Percentiles rank a stretch among this genome's conserved stretches.
These are phyloP conservation scores for Hippolais icterina DNA, from an alignment of 2,113 vertebrate genomes.

Conservation along the genomic window DNA sequence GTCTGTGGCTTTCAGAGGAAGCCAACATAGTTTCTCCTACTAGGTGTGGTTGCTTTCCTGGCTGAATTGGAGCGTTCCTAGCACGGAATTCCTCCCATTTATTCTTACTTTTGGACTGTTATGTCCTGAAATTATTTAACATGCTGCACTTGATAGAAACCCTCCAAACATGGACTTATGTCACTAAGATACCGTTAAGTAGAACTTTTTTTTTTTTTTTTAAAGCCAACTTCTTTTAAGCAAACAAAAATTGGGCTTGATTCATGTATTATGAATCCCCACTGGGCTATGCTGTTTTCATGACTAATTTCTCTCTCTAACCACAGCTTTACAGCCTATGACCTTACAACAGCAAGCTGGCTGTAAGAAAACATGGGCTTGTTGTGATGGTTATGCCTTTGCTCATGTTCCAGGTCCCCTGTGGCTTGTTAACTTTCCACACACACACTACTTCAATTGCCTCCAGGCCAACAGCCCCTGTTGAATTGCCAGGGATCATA, in stretches of 20 bases:
- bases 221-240: conserved; percentile 45
- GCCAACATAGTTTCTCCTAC: not conserved
- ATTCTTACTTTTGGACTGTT: not conserved
- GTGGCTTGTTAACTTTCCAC: conserved; percentile 67
- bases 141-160: not conserved
- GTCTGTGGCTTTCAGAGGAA: conserved; percentile 6
- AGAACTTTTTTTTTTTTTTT: not conserved
- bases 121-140: not conserved
- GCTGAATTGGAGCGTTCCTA: not conserved
- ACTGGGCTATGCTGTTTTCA: conserved; percentile 64
- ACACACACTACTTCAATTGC: conserved; percentile 40
- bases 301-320: conserved; percentile 77
- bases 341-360: conserved; percentile 67
- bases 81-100: not conserved
- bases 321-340: conserved; percentile 67
- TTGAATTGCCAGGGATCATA: not conserved
- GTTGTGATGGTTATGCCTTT: conserved; percentile 64
- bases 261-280: conserved; percentile 65
- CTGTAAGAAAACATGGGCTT: conserved; percentile 68
- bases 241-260: conserved; percentile 60
- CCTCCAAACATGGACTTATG: not conserved
- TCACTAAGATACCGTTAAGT: not conserved
- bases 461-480: conserved; percentile 27
- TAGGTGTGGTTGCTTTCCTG: not conserved
- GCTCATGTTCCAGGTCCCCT: conserved; percentile 57